Base-by-base conservation (phyloP, 2,797 vertebrate species). In the Sebastes kiyomatsui region DNA sequence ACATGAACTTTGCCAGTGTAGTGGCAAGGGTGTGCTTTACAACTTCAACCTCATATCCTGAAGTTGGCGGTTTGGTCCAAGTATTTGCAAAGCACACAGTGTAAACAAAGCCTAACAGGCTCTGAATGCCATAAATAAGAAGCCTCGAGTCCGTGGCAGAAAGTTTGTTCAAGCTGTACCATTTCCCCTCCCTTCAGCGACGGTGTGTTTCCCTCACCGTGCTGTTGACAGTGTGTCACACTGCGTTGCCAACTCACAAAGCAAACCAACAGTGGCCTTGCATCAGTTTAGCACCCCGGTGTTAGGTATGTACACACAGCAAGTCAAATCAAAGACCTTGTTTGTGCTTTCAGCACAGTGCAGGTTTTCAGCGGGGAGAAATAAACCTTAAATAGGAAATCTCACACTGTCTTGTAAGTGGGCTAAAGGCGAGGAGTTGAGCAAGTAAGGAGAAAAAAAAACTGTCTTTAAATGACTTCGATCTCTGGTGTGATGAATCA, bases 401-500 rank as follows among this genome's bases (percentile, higher is more conserved):
- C 95, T 96, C 96, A 95, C 94, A 95, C 90, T 82, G 30, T 88
- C 90, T 90, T 91, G 95, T 96, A 96, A 96, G 92, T 92, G 94
- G 91, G 93, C 94, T 94, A 90, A 93, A 95, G 95, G 94, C 94
- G 93, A 93, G 93, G 93, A 85, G 83, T 87, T 74, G 91, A 88
- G 85, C 89, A 81, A 94, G 90, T 88, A 92, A 94, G 89, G 42
- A 81, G 76, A 7, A 62, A 38, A 80, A 80, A 96, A 94, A 94
- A 90, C 79, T 88, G 94, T 94, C 95, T 96, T 96, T 96, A 97
- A 97, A 97, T 96, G 95, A 97, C 96, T 98, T 97, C 94, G 96
- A 97, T 98, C 96, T 96, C 95, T 87, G 91, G 96, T 94, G 97
- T 97, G 97, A 98, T 98, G 97, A 98, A 97, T 98, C 97, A 97